phyloP scores from a whole-genome alignment of 2,888 invertebrate species.

The Tiphia femorata region DNA sequence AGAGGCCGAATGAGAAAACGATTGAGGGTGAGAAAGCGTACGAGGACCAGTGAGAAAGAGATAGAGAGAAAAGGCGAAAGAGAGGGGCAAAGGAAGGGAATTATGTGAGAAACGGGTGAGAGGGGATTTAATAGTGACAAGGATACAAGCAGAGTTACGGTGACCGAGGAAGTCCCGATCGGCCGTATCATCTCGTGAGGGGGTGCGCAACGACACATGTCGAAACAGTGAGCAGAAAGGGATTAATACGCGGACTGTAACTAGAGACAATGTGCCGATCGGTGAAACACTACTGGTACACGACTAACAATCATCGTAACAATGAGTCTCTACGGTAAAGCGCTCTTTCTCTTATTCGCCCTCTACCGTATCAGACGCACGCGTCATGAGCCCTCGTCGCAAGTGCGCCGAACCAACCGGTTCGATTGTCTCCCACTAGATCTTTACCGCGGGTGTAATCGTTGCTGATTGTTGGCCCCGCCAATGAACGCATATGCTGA shows the following conservation, averaged over 20 bases:
- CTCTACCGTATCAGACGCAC: neutral
- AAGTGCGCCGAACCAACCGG: slow-evolving; percentile 30
- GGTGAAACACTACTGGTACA: slow-evolving; percentile 24
- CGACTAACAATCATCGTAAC: slow-evolving; percentile 29
- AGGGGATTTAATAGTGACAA: too few species aligned
- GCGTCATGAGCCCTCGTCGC: slow-evolving; percentile 25
- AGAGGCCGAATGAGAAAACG: too few species aligned
- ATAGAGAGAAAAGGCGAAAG: slow-evolving; percentile 10
- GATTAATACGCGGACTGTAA: too few species aligned
- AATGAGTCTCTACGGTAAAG: too few species aligned
- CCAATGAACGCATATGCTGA: slow-evolving; percentile 36
- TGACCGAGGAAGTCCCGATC: slow-evolving; percentile 44
- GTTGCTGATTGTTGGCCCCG: slow-evolving; percentile 35
- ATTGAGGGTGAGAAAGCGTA: too few species aligned
- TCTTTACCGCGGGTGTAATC: slow-evolving; percentile 35
- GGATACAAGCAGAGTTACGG: slow-evolving; percentile 12
- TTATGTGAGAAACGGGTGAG: too few species aligned
- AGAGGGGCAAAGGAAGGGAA: slow-evolving; percentile 27
- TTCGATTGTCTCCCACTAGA: slow-evolving; percentile 29
- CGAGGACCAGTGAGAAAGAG: neutral
- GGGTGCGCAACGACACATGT: slow-evolving; percentile 58
- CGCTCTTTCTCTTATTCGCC: too few species aligned
- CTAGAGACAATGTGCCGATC: slow-evolving; percentile 39
- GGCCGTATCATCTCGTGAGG: slow-evolving; percentile 41
- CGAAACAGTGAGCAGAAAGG: slow-evolving; percentile 49